Conservation (phyloP, 2,888 invertebrate genomes). For the Zaprionus bogoriensis region DNA sequence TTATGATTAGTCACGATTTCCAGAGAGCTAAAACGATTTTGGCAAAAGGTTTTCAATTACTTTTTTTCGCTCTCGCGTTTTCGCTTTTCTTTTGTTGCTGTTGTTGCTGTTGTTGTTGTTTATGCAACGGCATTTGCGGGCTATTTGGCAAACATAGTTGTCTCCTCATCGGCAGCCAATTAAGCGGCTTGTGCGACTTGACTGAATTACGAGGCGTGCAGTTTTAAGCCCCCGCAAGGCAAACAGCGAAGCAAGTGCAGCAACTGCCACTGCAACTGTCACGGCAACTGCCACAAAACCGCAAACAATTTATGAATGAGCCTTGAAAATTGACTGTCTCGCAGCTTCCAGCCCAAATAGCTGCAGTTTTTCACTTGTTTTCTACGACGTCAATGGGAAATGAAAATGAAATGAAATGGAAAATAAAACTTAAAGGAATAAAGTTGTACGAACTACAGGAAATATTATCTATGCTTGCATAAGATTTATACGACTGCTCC, state of each 20-base stretch:
- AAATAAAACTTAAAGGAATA: no score
- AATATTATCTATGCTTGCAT: no score
- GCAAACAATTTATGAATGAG: constrained; percentile 6
- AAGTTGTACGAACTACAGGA: no score
- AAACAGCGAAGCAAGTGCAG: constrained; percentile 19
- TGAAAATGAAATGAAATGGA: neutral
- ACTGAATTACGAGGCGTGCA: constrained; percentile 56
- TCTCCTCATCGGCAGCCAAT: constrained; percentile 61
- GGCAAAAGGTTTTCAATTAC: constrained; percentile 42
- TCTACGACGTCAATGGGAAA: neutral
- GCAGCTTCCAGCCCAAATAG: neutral
- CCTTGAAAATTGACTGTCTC: constrained; percentile 10
- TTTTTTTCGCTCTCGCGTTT: constrained; percentile 3
- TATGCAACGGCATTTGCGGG: constrained; percentile 17
- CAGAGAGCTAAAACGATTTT: constrained; percentile 45
- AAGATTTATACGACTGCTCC: no score
- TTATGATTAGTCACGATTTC: constrained; percentile 74
- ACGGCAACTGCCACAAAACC: constrained; percentile 2
- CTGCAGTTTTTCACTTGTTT: neutral
- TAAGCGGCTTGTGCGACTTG: constrained; percentile 53
- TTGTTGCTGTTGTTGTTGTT: constrained; percentile 1
- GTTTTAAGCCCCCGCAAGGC: neutral
- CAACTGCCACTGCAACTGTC: neutral
- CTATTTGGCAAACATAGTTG: constrained; percentile 38
- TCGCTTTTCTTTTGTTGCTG: neutral